Evolutionary conservation across 1,140 invertebrate species (phyloP), one percentile per base, ranked within the genome.

Genomic region (Panagrolaimus sp.): DNA sequence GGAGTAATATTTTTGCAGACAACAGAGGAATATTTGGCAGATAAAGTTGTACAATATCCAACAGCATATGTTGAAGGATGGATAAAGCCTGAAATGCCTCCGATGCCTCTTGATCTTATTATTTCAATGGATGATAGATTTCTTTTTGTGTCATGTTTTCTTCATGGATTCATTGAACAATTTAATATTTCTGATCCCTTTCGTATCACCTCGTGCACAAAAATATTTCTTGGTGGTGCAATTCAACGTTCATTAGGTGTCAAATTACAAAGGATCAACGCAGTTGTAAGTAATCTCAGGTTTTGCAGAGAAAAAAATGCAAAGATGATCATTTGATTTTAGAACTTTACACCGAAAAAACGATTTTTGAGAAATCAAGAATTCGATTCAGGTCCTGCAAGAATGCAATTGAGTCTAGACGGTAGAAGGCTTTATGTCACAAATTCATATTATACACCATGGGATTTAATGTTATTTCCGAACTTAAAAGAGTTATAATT

Each of bases 341-440:
- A 67, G 71, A 72, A 68, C 55, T 70, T 52, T 43, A 63, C 52
- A 24, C 52, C 52, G 47, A 47, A 63, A 48, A 45, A 38, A 62
- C 21, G 43, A n/a, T 46, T 67, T 15, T 17, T 75, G 3, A n/a
- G 21, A 26, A 69, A 64, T 14, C 28, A 28, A 32, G 12, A 87
- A 52, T 83, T 96, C 8, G 85, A 89, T 64, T 94, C 92, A 9
- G 88, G 89, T 1, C 91, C 93, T 0, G 94, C 97, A 84, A 97
- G 97, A 93, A 83, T 98, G 58, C 94, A 98, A 82, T 84, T 98
- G 0, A 95, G 92, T 75, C 84, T 97, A 58, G 95, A 98, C 85
- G 95, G 95, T 2, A 91, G 90, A 83, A 87, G 95, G 17, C 86
- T 98, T 12, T 98, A 96, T 81, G 90, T 94, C 0, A 93, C 91